phyloP scores from a whole-genome alignment of 2,888 invertebrate species.

The Clunio marinus region DNA sequence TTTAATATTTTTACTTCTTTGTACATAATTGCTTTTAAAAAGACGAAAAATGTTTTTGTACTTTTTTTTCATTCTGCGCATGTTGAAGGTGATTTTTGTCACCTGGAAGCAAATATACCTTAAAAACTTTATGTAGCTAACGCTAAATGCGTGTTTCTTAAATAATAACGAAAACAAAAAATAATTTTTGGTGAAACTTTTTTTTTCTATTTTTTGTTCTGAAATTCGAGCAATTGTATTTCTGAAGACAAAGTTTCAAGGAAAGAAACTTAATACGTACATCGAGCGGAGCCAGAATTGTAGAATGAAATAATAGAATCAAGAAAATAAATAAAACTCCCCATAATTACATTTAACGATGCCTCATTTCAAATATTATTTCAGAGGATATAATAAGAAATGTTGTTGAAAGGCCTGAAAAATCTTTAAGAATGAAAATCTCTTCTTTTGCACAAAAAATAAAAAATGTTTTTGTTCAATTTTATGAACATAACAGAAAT shows the following conservation, averaged over 20 bases:
- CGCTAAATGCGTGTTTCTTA: too few species aligned
- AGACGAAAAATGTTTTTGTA: too few species aligned
- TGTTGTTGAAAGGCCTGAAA: constrained; percentile 11
- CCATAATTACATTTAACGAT: constrained; percentile 29
- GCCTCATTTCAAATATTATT: constrained; percentile 20
- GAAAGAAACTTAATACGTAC: too few species aligned
- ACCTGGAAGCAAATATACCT: background rate
- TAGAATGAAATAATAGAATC: constrained; percentile 4
- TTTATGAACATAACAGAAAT: too few species aligned
- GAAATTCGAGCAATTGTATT: background rate
- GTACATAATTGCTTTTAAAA: too few species aligned
- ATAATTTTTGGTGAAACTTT: background rate
- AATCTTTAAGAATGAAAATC: constrained; percentile 20
- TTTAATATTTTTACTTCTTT: too few species aligned
- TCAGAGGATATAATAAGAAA: background rate
- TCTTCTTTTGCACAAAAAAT: constrained; percentile 5
- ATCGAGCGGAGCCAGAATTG: background rate
- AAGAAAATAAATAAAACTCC: constrained; percentile 36
- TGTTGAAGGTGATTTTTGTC: background rate
- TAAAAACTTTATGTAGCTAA: background rate
- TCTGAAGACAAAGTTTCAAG: background rate
- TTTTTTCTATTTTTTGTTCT: background rate
- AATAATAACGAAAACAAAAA: background rate
- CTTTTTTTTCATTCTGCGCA: background rate
- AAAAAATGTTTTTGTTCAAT: background rate